Evolutionary conservation across 2,113 vertebrate species (phyloP).

Genomic region (Eudorcas thomsonii): DNA sequence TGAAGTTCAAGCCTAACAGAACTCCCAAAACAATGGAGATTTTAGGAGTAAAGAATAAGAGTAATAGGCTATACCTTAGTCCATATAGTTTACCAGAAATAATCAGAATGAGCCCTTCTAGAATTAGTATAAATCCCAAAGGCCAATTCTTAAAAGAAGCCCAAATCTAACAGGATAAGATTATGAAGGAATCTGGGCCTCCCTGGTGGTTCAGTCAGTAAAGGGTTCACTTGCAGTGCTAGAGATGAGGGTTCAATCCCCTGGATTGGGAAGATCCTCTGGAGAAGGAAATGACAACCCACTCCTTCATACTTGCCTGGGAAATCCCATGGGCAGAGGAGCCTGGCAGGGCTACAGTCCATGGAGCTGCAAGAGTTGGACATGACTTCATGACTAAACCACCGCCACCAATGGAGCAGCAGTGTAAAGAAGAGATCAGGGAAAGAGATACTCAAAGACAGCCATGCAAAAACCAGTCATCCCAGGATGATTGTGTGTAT

Average conservation of each 20-base stretch:
- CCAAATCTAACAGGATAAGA: not conserved
- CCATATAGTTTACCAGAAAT: not conserved
- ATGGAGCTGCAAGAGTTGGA: not conserved
- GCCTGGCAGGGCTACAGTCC: not conserved
- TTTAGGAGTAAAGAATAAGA: not conserved
- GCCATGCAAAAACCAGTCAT: not conserved
- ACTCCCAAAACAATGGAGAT: not conserved
- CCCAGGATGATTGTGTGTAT: not conserved
- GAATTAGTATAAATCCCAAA: not conserved
- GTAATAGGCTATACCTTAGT: not conserved
- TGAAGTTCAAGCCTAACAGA: not conserved
- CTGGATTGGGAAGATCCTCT: not conserved
- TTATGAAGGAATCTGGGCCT: not conserved
- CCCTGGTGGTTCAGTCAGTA: not conserved
- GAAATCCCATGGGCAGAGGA: not conserved
- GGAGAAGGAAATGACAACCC: not conserved
- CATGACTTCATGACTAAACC: rapidly evolving
- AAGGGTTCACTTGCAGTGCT: not conserved
- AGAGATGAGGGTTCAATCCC: not conserved
- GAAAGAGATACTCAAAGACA: not conserved
- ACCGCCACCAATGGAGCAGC: not conserved
- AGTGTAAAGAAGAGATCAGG: not conserved
- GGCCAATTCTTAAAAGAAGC: not conserved
- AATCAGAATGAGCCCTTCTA: not conserved
- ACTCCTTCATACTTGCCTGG: not conserved